Evolutionary conservation across 1,140 invertebrate species (phyloP).

Genomic region (Anoplophora glabripennis): DNA sequence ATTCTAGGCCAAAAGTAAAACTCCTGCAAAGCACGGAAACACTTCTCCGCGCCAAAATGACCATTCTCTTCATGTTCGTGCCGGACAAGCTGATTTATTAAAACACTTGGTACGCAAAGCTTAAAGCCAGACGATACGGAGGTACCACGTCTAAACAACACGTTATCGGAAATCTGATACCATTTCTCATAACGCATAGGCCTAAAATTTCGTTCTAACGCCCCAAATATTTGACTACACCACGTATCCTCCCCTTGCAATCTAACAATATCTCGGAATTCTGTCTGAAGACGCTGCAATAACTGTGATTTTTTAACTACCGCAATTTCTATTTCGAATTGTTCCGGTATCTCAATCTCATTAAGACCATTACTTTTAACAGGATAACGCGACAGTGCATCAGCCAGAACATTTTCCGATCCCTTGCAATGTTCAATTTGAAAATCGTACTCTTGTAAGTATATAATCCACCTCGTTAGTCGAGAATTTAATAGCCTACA

Average conservation of each 20-base stretch:
- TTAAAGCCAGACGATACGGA: not conserved
- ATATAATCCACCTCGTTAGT: conserved; percentile 7
- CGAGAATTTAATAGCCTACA: conserved; percentile 1
- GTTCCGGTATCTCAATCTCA: not conserved
- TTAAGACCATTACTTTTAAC: not conserved
- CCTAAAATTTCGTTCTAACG: not conserved
- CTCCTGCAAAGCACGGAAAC: not conserved
- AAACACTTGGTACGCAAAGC: not conserved
- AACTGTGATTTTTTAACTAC: not conserved
- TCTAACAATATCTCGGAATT: not conserved
- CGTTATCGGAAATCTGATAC: not conserved
- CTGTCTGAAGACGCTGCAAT: not conserved
- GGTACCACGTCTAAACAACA: not conserved
- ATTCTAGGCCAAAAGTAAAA: conserved; percentile 8
- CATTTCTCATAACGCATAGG: not conserved
- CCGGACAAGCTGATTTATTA: not conserved
- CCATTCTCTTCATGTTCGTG: not conserved
- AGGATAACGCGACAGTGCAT: not conserved
- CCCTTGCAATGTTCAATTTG: conserved; percentile 6
- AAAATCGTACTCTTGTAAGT: conserved; percentile 5
- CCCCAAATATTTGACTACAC: not conserved
- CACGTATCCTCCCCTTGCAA: not conserved
- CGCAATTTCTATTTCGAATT: not conserved
- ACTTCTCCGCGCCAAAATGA: not conserved
- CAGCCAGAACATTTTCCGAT: conserved; percentile 3